Conservation (phyloP, 2,797 vertebrate genomes). For the Dryobates pubescens region DNA sequence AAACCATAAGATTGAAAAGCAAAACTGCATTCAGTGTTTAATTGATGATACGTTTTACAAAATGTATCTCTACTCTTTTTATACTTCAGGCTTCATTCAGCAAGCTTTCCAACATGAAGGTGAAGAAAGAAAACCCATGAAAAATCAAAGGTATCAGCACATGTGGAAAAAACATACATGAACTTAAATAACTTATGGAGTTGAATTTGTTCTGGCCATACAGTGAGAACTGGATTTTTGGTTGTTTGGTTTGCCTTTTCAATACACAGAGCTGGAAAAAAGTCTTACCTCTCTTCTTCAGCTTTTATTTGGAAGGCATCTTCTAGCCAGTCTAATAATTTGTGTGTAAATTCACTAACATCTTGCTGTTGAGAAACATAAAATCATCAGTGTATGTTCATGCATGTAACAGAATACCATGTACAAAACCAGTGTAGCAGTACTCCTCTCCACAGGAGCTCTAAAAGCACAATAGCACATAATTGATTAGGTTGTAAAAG, state of each 20-base stretch:
- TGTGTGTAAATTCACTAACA: slow-evolving; percentile 98
- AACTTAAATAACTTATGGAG: not conserved
- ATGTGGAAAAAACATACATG: not conserved
- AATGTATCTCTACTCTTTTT: not conserved
- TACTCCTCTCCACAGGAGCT: not conserved
- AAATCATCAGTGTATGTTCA: not conserved
- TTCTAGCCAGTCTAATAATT: slow-evolving; percentile 98
- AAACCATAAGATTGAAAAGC: not conserved
- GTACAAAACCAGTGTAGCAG: not conserved
- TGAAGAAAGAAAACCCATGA: not conserved
- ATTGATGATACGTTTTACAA: not conserved
- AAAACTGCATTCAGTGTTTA: not conserved
- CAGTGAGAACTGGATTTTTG: not conserved
- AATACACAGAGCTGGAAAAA: not conserved
- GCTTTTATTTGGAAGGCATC: slow-evolving; percentile 99
- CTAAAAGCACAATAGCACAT: not conserved
- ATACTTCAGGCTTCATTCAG: not conserved
- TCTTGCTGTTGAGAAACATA: slow-evolving; percentile 88
- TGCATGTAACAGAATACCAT: not conserved
- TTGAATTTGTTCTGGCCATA: not conserved
- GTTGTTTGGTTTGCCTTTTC: not conserved
- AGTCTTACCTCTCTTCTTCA: slow-evolving; percentile 93
- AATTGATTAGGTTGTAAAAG: too few relatives aligned
- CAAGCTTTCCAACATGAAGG: not conserved
- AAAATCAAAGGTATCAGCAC: not conserved